Percentiles rank a stretch among this genome's conserved stretches.
phyloP scores from a whole-genome alignment of 1,140 invertebrate species.

The Aphaenogaster ashmeadi region DNA sequence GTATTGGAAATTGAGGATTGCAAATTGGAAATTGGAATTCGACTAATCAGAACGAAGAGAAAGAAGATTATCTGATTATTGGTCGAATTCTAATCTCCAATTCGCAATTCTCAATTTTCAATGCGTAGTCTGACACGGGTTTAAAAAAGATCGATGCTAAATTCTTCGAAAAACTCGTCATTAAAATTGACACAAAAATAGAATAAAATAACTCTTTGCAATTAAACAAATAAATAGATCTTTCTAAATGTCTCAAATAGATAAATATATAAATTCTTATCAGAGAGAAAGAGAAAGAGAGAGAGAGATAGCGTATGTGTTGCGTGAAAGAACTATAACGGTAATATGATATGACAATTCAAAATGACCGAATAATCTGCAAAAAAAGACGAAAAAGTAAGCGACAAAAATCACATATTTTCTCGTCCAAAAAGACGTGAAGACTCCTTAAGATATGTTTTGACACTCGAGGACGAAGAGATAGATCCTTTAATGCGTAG shows the following conservation, averaged over 20 bases:
- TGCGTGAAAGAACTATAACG: not conserved
- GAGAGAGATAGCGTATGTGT: too few relatives aligned
- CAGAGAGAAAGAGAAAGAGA: not conserved
- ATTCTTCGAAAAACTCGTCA: not conserved
- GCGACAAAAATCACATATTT: not conserved
- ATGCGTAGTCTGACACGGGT: too few relatives aligned
- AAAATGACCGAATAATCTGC: not conserved
- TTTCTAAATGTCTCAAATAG: not conserved
- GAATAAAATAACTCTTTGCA: not conserved
- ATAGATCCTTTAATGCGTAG: constrained; percentile 3
- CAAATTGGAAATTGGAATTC: too few relatives aligned
- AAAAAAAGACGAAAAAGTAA: not conserved
- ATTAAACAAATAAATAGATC: not conserved
- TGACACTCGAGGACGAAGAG: constrained; percentile 2
- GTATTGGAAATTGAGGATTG: too few relatives aligned
- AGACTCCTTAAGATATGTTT: not conserved
- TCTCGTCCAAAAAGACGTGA: not conserved
- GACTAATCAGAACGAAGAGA: too few relatives aligned
- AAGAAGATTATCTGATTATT: too few relatives aligned
- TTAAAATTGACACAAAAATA: not conserved
- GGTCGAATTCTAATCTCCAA: too few relatives aligned
- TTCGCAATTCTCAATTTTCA: too few relatives aligned
- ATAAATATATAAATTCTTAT: not conserved
- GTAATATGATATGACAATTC: not conserved
- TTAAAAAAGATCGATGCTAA: not conserved